Evolutionary conservation across 2,113 vertebrate species (phyloP).

Genomic region (Rhadina sibilatrix): DNA sequence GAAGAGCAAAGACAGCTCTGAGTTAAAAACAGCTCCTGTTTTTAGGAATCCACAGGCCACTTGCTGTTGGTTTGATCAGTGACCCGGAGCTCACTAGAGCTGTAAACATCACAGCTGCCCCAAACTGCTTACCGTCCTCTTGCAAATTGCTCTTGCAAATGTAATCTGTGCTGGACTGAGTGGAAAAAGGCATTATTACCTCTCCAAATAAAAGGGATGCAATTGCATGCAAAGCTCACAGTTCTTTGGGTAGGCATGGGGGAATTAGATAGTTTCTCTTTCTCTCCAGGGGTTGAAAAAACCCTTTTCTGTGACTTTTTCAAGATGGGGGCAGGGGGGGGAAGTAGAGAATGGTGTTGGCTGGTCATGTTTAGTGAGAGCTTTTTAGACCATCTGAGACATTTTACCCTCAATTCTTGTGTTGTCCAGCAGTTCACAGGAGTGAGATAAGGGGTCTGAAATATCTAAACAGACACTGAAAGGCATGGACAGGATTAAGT

Average conservation of each 20-base stretch:
- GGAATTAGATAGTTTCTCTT: neutral
- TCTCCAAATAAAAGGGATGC: neutral
- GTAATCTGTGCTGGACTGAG: neutral
- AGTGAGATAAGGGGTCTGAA: slow-evolving; percentile 25
- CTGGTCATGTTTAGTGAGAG: neutral
- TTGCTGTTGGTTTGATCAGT: slow-evolving; percentile 48
- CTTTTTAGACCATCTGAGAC: neutral
- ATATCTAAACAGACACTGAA: slow-evolving; percentile 27
- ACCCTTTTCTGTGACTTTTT: neutral
- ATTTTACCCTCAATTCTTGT: neutral
- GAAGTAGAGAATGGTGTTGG: neutral
- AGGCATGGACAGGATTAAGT: slow-evolving; percentile 14
- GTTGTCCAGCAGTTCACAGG: neutral
- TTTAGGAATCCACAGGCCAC: neutral
- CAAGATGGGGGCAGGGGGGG: fast-evolving
- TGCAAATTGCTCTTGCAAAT: neutral
- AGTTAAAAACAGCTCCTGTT: neutral
- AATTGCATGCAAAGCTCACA: neutral
- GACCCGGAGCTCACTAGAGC: slow-evolving; percentile 40
- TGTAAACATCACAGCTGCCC: slow-evolving; percentile 40
- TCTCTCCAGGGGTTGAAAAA: neutral
- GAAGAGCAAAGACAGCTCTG: neutral
- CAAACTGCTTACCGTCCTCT: neutral
- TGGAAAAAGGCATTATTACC: neutral
- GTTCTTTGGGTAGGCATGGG: neutral